Percentiles rank a stretch among this genome's conserved stretches.
These are phyloP conservation scores for Manis crassicaudata DNA, from an alignment of 2,797 vertebrate species.

Conservation along the genomic window DNA sequence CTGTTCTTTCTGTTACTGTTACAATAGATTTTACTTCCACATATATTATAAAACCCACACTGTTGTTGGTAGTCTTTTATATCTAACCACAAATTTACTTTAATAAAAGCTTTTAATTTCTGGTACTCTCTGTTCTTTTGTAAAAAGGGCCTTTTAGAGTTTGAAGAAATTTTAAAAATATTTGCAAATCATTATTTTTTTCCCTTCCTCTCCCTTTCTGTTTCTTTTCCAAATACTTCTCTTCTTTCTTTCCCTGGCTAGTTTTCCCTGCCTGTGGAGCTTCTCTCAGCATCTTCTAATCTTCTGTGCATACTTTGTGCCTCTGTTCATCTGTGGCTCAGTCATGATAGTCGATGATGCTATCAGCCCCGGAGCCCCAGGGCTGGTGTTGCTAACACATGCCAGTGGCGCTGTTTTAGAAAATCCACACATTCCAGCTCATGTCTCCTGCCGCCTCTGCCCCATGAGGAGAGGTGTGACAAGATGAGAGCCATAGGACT, in stretches of 20 bases:
- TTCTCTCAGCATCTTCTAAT: not conserved
- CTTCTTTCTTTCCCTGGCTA: not conserved
- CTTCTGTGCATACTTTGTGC: not conserved
- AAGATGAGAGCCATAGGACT: not conserved
- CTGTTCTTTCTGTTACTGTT: not conserved
- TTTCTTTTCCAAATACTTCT: not conserved
- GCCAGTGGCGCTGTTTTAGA: not conserved
- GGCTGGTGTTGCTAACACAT: constrained; percentile 47
- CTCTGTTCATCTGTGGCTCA: not conserved
- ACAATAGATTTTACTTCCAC: not conserved
- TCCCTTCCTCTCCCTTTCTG: not conserved
- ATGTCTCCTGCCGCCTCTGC: not conserved
- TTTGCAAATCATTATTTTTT: not conserved
- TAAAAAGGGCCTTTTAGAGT: constrained; percentile 14
- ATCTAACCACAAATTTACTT: not conserved
- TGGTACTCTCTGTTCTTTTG: not conserved
- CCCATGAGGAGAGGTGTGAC: not conserved
- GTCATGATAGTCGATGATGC: not conserved
- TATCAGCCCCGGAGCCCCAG: not conserved
- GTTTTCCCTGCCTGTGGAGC: not conserved
- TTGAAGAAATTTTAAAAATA: constrained; percentile 9
- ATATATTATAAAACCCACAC: not conserved
- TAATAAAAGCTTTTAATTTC: not conserved
- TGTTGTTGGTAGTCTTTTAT: not conserved
- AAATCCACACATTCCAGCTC: not conserved